Conservation (phyloP, 2,888 invertebrate species). For the Marronus borbonicus region DNA sequence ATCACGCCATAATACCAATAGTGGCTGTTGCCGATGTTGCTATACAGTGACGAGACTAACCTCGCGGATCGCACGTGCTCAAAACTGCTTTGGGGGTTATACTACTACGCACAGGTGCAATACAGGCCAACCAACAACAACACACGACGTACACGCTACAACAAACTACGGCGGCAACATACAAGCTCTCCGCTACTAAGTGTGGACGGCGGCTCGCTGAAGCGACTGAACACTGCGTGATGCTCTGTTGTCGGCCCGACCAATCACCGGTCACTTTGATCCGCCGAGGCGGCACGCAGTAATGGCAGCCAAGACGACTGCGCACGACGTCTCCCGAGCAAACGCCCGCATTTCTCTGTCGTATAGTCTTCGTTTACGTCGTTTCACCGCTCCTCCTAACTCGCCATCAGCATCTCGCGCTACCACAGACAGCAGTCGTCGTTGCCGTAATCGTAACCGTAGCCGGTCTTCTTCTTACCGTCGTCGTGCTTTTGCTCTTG, state of each 20-base stretch:
- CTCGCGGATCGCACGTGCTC: constrained; percentile 45
- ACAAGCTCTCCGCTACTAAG: constrained; percentile 58
- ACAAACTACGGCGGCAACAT: constrained; percentile 48
- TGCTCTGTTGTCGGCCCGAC: constrained; percentile 69
- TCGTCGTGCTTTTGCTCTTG: constrained; percentile 6
- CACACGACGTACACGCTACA: constrained; percentile 46
- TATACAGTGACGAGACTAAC: not conserved
- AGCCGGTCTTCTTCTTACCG: constrained; percentile 7
- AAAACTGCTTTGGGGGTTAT: constrained; percentile 43
- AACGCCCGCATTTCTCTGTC: constrained; percentile 53
- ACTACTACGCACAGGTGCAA: constrained; percentile 54
- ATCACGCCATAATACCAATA: constrained; percentile 55
- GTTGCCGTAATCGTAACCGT: constrained; percentile 42
- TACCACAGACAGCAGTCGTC: constrained; percentile 54
- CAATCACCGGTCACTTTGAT: constrained; percentile 69
- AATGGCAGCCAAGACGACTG: constrained; percentile 78
- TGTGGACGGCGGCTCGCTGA: constrained; percentile 58
- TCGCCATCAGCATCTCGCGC: constrained; percentile 24
- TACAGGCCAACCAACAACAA: constrained; percentile 31
- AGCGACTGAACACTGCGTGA: constrained; percentile 59
- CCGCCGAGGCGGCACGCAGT: constrained; percentile 70
- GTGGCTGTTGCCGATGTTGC: constrained; percentile 42
- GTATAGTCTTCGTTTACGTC: constrained; percentile 40
- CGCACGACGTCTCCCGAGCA: constrained; percentile 72
- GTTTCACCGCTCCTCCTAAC: constrained; percentile 44